These are phyloP conservation scores for Saxicola maurus DNA, from an alignment of 2,797 vertebrate species.

Conservation along the genomic window DNA sequence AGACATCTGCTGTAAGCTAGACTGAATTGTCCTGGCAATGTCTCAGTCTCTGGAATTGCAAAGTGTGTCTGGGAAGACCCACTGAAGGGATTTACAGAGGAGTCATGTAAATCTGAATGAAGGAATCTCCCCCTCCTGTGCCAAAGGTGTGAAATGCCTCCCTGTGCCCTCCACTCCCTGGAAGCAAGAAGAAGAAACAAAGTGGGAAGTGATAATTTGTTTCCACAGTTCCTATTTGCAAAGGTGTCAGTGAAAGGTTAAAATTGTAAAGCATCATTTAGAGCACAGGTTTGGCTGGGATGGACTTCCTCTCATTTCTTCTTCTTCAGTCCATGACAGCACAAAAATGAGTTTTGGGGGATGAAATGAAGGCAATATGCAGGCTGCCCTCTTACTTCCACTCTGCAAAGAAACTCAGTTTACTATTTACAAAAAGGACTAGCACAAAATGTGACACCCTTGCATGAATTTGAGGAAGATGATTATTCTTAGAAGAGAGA, in stretches of 20 bases:
- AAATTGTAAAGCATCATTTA: not conserved
- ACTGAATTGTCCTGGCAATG: not conserved
- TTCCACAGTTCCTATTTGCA: not conserved
- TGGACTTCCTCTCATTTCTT: not conserved
- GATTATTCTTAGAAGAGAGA: not conserved
- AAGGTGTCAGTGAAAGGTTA: not conserved
- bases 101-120: not conserved
- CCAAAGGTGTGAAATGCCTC: not conserved
- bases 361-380: not conserved
- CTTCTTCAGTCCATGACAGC: not conserved
- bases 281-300: not conserved
- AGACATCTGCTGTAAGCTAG: not conserved
- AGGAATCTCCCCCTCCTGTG: not conserved
- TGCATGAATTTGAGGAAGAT: not conserved
- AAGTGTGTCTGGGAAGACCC: not conserved
- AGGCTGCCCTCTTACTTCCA: not conserved
- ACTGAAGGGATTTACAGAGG: not conserved
- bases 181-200: not conserved
- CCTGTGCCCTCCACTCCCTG: rapidly evolving
- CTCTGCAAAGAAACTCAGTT: not conserved
- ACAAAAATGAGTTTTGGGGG: not conserved
- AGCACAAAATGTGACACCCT: not conserved
- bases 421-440: not conserved
- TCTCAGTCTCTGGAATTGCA: not conserved
- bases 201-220: not conserved